Evolutionary conservation across 2,113 vertebrate species (phyloP), one percentile per base, ranked within the genome.

Genomic region (Nansenia antarctica): DNA sequence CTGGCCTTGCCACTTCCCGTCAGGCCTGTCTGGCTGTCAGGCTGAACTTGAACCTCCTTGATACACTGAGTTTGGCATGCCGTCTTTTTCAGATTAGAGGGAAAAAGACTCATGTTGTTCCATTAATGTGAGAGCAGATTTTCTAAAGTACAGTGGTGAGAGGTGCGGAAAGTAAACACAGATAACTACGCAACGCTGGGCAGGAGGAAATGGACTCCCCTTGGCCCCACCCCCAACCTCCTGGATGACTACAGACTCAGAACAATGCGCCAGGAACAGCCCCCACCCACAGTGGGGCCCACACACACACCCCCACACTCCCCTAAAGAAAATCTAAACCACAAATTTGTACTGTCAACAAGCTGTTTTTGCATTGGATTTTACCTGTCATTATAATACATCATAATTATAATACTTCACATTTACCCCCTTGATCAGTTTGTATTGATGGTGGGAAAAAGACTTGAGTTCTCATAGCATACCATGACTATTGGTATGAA

Each of bases 141-240:
- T 62, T 29, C 75, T 32, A 53, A 80, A 77, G 58, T 74, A 74
- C 64, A 11, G 60, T 72, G 82, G 52, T 62, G 32, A 79, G 76
- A 80, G 62, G 42, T 70, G 69, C 73, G 74, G 73, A 83, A 81
- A 80, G 70, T 82, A 87, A 87, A 82, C 74, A 79, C 52, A 77
- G 77, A 91, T 87, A 87, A 83, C 73, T 42, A 15, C 52, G 68
- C 69, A 52, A 76, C 71, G 71, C 37, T 80, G 55, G 81, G 80
- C 78, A 70, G 5, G 32, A 91, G 91, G 88, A 92, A 91, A 89
- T 85, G 71, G 77, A 77, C 66, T 76, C 32, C 52, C 32, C n/a
- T 24, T 65, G 70, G 72, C 80, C 82, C 29, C 77, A 77, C 88
- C 87, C 62, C 77, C 60, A 58, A 67, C 66, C 65, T 64, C 39